phyloP scores from a whole-genome alignment of 2,888 invertebrate genomes.

The Pterostichus niger region DNA sequence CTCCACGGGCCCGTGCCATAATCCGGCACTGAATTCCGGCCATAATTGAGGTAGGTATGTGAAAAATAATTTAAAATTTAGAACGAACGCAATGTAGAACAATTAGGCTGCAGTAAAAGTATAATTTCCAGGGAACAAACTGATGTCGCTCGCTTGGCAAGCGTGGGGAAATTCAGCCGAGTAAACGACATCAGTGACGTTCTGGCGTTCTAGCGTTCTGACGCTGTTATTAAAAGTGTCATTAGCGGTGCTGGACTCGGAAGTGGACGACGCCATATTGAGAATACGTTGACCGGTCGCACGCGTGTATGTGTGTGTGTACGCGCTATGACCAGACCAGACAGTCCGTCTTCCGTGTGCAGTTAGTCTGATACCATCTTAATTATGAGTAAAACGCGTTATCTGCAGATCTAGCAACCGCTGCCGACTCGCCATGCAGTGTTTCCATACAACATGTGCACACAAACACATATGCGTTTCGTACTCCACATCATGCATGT shows the following conservation, averaged over 20 bases:
- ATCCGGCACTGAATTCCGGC: too few species aligned
- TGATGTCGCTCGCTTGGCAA: too few species aligned
- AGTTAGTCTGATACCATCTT: constrained; percentile 75
- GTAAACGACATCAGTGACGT: too few species aligned
- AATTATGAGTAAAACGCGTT: constrained; percentile 78
- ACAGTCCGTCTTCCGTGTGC: constrained; percentile 66
- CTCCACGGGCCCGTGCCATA: too few species aligned
- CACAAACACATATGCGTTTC: background rate
- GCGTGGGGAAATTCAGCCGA: too few species aligned
- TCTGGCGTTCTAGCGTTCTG: background rate
- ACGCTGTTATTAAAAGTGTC: constrained; percentile 58
- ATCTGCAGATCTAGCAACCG: constrained; percentile 71
- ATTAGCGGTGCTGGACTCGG: constrained; percentile 40
- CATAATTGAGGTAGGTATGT: too few species aligned
- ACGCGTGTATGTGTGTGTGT: constrained; percentile 32
- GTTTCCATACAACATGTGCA: constrained; percentile 48
- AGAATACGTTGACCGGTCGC: constrained; percentile 59
- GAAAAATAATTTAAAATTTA: too few species aligned
- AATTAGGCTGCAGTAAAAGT: background rate
- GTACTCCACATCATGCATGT: too few species aligned
- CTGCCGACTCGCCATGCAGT: constrained; percentile 56
- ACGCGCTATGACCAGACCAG: constrained; percentile 59
- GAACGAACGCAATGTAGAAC: too few species aligned
- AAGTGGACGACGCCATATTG: constrained; percentile 59
- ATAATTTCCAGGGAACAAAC: background rate